These are phyloP conservation scores for Cacoxenus indagator DNA, from an alignment of 2,888 invertebrate genomes.

Conservation along the genomic window DNA sequence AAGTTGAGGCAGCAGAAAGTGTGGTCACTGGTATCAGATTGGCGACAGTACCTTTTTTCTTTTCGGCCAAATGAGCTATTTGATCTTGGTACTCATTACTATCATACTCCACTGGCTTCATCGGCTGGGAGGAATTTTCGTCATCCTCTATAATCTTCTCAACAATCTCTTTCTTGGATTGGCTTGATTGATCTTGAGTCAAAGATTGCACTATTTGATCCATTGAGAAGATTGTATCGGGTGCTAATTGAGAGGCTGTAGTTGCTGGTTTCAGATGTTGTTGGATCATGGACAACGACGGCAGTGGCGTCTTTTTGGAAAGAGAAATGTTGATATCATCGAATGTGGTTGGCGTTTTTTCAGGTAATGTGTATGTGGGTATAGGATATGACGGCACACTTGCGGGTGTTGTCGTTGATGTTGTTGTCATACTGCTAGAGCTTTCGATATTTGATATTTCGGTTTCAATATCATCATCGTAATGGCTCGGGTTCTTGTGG, in stretches of 20 bases:
- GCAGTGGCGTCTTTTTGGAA: conserved; percentile 47
- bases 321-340: conserved; percentile 27
- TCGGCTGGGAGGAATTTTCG: neutral
- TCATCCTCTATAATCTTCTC: conserved; percentile 23
- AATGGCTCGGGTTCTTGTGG: conserved; percentile 33
- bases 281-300: conserved; percentile 49
- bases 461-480: neutral
- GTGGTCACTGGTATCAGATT: conserved; percentile 14
- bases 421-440: conserved; percentile 38
- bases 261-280: conserved; percentile 38
- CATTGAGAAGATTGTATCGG: conserved; percentile 63
- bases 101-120: conserved; percentile 44
- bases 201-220: conserved; percentile 67
- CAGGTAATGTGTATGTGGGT: conserved; percentile 45
- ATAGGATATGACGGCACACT: conserved; percentile 50
- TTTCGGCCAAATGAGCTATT: conserved; percentile 42
- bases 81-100: conserved; percentile 42
- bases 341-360: conserved; percentile 29
- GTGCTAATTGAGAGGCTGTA: conserved; percentile 44
- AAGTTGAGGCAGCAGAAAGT: conserved; percentile 21
- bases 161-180: conserved; percentile 36
- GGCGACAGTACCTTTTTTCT: conserved; percentile 37
- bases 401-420: conserved; percentile 26
- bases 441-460: conserved; percentile 25
- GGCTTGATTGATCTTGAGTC: conserved; percentile 47